Base-by-base conservation (phyloP, 2,113 vertebrate species). In the Egretta garzetta region DNA sequence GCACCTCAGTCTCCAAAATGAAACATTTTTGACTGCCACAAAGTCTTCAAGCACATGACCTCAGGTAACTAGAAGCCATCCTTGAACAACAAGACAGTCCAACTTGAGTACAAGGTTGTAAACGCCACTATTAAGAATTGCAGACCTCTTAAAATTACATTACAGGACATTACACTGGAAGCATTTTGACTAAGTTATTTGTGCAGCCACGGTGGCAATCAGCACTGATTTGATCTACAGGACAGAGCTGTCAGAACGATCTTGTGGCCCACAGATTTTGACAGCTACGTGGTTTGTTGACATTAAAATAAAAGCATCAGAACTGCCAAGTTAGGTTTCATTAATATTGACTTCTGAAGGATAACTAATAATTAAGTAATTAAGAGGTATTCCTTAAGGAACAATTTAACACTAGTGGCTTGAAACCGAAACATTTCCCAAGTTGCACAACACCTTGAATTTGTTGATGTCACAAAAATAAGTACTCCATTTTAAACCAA, bases 291-390 rank as follows among this genome's bases (percentile, higher is more conserved):
- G 39, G 39, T 81, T 77, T 89, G 92, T 79, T 97, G 88, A 76
- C 76, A 47, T 67, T n/a, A 59, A 93, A 92, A 92, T 81, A 80
- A 74, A 91, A 84, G 13, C 5, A 0, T 60, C 3, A 4, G 39
- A 30, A 79, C 43, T 81, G 68, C 64, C 94, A 83, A 84, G 47
- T 35, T 64, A 28, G 19, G 60, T 71, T 96, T 95, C 76, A 82
- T 83, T 76, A 88, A 80, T 88, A 93, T 4, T 64, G 80, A 84
- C 68, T 93, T 92, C 20, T 37, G 67, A 88, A 94, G 59, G 50
- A 35, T 63, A 95, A 84, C 71, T 83, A 86, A 83, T 94, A 93
- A 97, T 93, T 95, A 95, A 88, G 79, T 91, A 88, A 83, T 96
- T 95, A 93, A 87, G 41, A 90, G 27, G 53, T 30, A 71, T 92